Evolutionary conservation across 2,888 invertebrate species (phyloP), one percentile per base, ranked within the genome.

Genomic region (Orthosia cruda): DNA sequence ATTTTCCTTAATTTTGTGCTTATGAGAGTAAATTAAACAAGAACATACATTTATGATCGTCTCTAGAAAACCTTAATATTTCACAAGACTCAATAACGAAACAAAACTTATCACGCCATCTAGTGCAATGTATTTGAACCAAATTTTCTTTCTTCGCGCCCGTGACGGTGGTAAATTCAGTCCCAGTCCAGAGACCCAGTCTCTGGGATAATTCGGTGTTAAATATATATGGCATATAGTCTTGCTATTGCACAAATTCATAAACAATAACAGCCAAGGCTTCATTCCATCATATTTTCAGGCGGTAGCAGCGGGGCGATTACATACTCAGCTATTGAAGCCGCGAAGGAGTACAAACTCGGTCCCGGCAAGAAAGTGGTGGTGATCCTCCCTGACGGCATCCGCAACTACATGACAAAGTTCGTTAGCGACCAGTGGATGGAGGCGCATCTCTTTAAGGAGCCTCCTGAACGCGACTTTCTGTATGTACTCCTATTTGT

Each of bases 321-420:
- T 3, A 96, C 99, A 95, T 95, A 95, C 77, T 98, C 97, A 57
- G 99, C 99, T 1, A 88, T 99, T 32, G 94, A 97, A 92, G 97
- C 97, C 0, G 98, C 98, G 0, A 98, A 98, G 88, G 97, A 97
- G 32, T 93, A 99, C 58, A 98, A 98, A 4, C 76, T 92, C 76
- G 97, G 97, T 86, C 98, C 98, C 0, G 98, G 99, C 92, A 96
- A 96, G 64, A 97, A 98, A 89, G 99, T 99, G 2, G 98, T 99
- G 0, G 93, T 99, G 57, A 88, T 93, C 67, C 95, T 99, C 55
- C 99, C 99, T 0, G 99, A 99, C 93, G 98, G 99, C 67, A 98
- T 99, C 83, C 97, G 99, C 80, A 99, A 99, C 95, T 99, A 99
- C 93, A 98, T 99, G 98, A 98, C 99, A 1, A 99, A 99, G 94